Percentiles rank a stretch among this genome's conserved stretches.
phyloP scores from a whole-genome alignment of 64 coral and sea anemone species.

The Acropora tenuis region DNA sequence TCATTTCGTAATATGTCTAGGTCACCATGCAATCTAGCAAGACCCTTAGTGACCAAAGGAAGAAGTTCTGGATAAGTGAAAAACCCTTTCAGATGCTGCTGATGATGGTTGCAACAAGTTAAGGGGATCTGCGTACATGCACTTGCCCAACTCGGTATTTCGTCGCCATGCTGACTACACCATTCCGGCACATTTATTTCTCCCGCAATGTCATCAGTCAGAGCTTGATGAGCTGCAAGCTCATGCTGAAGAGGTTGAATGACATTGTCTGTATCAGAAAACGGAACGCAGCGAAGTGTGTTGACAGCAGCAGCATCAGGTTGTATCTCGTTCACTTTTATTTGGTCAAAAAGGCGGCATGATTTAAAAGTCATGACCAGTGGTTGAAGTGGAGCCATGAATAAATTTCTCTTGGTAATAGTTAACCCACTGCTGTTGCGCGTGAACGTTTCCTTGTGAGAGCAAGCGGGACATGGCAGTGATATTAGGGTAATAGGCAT shows the following conservation, averaged over 20 bases:
- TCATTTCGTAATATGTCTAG: no score
- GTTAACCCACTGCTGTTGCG: slow-evolving; percentile 52
- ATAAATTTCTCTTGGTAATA: slow-evolving; percentile 58
- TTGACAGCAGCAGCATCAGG: slow-evolving; percentile 37
- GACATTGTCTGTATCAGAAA: slow-evolving; percentile 23
- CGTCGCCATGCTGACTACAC: slow-evolving; percentile 34
- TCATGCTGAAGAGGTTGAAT: slow-evolving; percentile 39
- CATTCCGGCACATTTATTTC: slow-evolving; percentile 23
- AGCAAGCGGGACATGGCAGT: no score
- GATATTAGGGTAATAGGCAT: background rate
- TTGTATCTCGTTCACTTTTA: slow-evolving; percentile 48
- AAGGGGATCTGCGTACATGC: slow-evolving; percentile 25
- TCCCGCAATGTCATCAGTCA: slow-evolving; percentile 16
- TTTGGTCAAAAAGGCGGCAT: slow-evolving; percentile 41
- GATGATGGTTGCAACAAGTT: slow-evolving; percentile 56
- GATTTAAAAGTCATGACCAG: slow-evolving; percentile 67
- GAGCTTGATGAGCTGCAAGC: slow-evolving; percentile 10
- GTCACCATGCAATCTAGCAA: no score
- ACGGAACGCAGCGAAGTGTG: slow-evolving; percentile 46
- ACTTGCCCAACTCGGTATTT: slow-evolving; percentile 34
- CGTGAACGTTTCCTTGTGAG: slow-evolving; percentile 5
- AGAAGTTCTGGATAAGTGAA: slow-evolving; percentile 56
- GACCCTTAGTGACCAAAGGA: no score
- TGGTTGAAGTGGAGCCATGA: slow-evolving; percentile 51
- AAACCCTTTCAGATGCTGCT: slow-evolving; percentile 55